Base-by-base conservation (phyloP, 2,888 invertebrate genomes). In the Elaeidobius kamerunicus region DNA sequence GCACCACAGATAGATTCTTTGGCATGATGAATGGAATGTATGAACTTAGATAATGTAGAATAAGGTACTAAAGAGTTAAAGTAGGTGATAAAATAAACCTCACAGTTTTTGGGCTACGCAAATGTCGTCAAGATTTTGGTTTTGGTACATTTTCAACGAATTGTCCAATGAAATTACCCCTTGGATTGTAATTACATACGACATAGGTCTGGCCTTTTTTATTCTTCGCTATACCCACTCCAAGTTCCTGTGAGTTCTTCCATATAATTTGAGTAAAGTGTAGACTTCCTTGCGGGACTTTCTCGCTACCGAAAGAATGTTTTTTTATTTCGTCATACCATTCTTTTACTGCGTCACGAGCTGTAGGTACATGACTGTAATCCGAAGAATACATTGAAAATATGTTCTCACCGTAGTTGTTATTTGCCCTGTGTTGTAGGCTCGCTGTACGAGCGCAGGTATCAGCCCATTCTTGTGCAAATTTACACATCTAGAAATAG, bases 121-220 rank as follows among this genome's bases (percentile, higher is more conserved):
- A 32, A 46, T 34, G 16, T 27, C 61, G 65, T 69, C 68, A 68
- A 58, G 65, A 58, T 52, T 60, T 67, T 6, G 78, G 77, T 19
- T 82, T 84, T 3, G 78, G 76, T 3, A 88, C 86, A 65, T 88
- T 87, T 49, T 79, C 80, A 1, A 75, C 71, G 62, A 86, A 88
- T 60, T 84, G 82, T 0, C 86, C 86, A 36, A 83, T 78, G 62
- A 80, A 84, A 67, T 92, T 92, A 11, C 92, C 92, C 1, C 90
- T 83, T 1, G 92, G 91, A 65, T 80, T 79, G 66, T 92, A 92
- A 70, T 90, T 89, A 44, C 86, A 88, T 0, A 94, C 92, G 1
- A 93, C 88, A 63, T 88, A 88, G 1, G 88, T 80, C 68, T 87
- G 86, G 1, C 89, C 91, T 52, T 84, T 83, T 45, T 83, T 82